Conservation (phyloP, 2,113 vertebrate species). For the Micronisus gabar region DNA sequence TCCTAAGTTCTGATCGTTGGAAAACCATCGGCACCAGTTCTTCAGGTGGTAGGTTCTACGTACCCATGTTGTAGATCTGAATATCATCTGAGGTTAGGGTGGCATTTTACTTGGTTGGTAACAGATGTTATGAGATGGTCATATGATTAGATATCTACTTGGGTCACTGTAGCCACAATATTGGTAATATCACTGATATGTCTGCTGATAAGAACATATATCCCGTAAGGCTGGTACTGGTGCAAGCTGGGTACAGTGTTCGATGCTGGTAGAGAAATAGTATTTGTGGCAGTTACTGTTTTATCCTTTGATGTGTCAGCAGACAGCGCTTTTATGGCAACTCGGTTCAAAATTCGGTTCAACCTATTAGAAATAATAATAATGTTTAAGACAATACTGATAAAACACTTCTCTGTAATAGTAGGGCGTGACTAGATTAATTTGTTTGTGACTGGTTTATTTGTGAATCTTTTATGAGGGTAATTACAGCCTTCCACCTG, state of each 20-base stretch:
- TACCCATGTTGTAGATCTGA: accelerated
- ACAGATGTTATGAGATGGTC: not conserved
- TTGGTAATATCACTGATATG: not conserved
- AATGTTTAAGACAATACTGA: not conserved
- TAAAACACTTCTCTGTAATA: not conserved
- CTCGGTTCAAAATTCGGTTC: not conserved
- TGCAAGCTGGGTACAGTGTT: not conserved
- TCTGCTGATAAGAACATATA: not conserved
- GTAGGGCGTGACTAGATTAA: not conserved
- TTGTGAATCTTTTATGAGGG: slow-evolving; percentile 63
- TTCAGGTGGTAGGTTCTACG: not conserved
- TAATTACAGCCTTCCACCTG: slow-evolving; percentile 77
- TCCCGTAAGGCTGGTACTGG: not conserved
- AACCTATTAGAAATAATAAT: not conserved
- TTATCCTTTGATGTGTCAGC: not conserved
- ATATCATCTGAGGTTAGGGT: not conserved
- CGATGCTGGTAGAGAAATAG: accelerated
- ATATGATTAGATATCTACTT: accelerated
- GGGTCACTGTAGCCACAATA: not conserved
- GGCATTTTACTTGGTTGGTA: not conserved
- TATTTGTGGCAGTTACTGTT: not conserved
- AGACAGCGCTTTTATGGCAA: not conserved
- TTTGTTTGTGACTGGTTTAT: not conserved
- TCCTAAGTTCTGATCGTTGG: not conserved
- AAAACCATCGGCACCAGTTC: not conserved